Evolutionary conservation across 2,797 vertebrate species (phyloP).

Genomic region (Novumbra hubbsi): DNA sequence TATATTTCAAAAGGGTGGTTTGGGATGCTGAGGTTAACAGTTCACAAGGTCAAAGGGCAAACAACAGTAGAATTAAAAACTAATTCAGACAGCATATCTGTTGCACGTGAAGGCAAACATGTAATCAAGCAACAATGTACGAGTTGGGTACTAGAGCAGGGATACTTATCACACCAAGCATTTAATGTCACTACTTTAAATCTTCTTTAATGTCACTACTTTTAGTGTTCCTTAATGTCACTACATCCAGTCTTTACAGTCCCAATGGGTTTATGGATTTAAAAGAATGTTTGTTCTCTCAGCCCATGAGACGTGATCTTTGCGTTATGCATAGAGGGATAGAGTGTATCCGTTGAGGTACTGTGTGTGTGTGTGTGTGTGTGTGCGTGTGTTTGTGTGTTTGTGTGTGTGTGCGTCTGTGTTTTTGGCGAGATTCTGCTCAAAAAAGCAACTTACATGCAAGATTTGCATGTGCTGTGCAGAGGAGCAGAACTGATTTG

Average conservation of each 20-base stretch:
- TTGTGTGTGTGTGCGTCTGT: slow-evolving; percentile 5
- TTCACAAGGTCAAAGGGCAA: neutral
- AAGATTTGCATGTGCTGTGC: slow-evolving; percentile 25
- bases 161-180: neutral
- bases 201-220: slow-evolving; percentile 8
- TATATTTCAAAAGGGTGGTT: neutral
- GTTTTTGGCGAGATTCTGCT: slow-evolving; percentile 1
- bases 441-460: neutral
- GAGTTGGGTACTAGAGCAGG: neutral
- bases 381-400: neutral
- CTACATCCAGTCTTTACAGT: neutral
- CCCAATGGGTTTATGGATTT: slow-evolving; percentile 17
- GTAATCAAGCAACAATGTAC: neutral
- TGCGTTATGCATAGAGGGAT: neutral
- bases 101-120: neutral
- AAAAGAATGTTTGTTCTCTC: slow-evolving; percentile 16
- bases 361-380: neutral
- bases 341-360: neutral
- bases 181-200: slow-evolving; percentile 5
- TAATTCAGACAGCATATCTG: neutral
- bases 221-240: neutral
- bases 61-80: neutral
- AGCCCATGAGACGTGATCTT: slow-evolving; percentile 1
- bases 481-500: slow-evolving; percentile 38
- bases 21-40: neutral